Base-by-base conservation (phyloP, 2,797 vertebrate species). In the Lithobates sylvaticus region DNA sequence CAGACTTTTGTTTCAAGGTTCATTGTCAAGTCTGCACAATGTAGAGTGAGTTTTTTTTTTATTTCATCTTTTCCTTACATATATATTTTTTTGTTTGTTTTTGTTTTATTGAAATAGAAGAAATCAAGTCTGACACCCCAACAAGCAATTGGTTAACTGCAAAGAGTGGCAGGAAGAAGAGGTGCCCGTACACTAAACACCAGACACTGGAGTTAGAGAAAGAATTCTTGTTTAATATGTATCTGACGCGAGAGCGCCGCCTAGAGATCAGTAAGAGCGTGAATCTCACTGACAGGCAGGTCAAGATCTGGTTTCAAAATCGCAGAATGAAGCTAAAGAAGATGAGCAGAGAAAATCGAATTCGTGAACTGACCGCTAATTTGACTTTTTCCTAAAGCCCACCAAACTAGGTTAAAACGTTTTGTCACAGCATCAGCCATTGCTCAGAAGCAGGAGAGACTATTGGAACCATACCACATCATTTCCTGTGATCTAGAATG, bases 291-390 rank as follows among this genome's bases (percentile, higher is more conserved):
- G 98, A 99, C 96, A 97, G 98, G 93, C 98, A 99, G 97, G 98
- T 99, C 94, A 99, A 99, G 96, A 99, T 99, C 92, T 99, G 98
- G 98, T 99, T 99, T 94, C 98, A 99, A 94, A 99, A 99, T 96
- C 98, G 98, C 95, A 97, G 98, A 94, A 99, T 99, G 98, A 99
- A 99, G 91, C 96, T 99, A 90, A 99, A 99, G 96, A 99, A 99
- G 95, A 98, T 99, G 98, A 99, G 97, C 94, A 95, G 98, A 90
- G 98, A 99, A 93, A 99, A 98, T 93, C 96, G 98, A 93, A 99
- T 99, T 94, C 97, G 98, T 88, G 97, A 99, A 97, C 96, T 99
- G 90, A 99, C 97, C 93, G 98, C 98, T 92, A 99, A 98, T 91
- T 97, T 99, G 93, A 99, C 98, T 91, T 99, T 99, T 94, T 99